Conservation (phyloP, 2,888 invertebrate genomes). For the Cotesia congregata region DNA sequence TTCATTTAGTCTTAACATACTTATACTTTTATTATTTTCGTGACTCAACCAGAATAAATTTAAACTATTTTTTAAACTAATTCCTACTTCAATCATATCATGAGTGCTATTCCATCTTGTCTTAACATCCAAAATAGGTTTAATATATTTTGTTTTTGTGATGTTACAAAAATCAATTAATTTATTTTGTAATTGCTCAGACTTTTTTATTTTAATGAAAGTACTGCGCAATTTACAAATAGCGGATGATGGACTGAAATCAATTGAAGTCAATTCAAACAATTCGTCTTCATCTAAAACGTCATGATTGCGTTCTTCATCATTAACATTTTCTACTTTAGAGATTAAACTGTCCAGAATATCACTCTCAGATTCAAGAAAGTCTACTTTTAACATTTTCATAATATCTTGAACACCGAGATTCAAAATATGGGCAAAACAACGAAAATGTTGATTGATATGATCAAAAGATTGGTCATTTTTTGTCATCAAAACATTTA, state of each 20-base stretch:
- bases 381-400: neutral
- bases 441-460: conserved; percentile 34
- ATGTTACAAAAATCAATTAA: conserved; percentile 27
- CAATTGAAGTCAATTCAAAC: neutral
- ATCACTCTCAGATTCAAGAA: conserved; percentile 16
- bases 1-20: conserved; percentile 1
- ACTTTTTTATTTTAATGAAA: conserved; percentile 32
- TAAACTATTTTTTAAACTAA: no score
- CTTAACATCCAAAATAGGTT: conserved; percentile 32
- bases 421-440: conserved; percentile 32
- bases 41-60: no score
- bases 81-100: conserved; percentile 26
- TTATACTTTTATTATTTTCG: conserved; percentile 7
- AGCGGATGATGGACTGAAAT: neutral
- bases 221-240: conserved; percentile 14
- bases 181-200: conserved; percentile 34
- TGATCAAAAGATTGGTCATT: conserved; percentile 21
- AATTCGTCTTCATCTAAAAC: conserved; percentile 1
- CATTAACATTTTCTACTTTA: conserved; percentile 19
- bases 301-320: neutral
- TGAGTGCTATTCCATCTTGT: conserved; percentile 41
- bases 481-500: conserved; percentile 24
- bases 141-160: conserved; percentile 22
- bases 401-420: conserved; percentile 30
- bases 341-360: conserved; percentile 26